Evolutionary conservation across 2,113 vertebrate species (phyloP).

Genomic region (Ctenodactylus gundi): DNA sequence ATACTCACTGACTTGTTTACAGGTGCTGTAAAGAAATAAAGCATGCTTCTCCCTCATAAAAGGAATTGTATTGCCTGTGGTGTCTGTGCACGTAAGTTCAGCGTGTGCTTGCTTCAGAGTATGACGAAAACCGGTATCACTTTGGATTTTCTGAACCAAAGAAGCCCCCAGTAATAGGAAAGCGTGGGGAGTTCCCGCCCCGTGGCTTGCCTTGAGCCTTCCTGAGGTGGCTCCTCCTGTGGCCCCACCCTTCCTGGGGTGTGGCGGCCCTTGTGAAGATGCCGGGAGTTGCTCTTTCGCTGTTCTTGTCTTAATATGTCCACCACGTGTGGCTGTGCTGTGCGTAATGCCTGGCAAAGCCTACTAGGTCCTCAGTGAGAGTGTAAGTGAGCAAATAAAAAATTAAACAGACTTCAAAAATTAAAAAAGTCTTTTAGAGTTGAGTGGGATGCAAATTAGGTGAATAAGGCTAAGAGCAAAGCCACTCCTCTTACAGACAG

Average conservation of each 20-base stretch:
- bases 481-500: neutral
- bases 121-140: neutral
- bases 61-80: constrained; percentile 39
- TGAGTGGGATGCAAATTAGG: neutral
- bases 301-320: too few species aligned
- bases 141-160: constrained; percentile 20
- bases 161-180: neutral
- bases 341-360: neutral
- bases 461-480: neutral
- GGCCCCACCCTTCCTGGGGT: too few species aligned
- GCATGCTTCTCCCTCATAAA: constrained; percentile 73
- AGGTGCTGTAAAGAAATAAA: constrained; percentile 81
- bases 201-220: neutral
- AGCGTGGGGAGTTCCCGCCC: neutral
- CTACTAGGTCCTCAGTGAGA: too few species aligned
- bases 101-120: neutral
- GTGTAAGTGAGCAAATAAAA: too few species aligned
- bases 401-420: neutral
- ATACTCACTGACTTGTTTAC: constrained; percentile 80
- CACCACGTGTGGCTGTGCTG: too few species aligned
- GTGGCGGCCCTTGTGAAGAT: too few species aligned
- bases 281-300: too few species aligned
- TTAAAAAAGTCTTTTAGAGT: neutral
- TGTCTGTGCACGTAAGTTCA: constrained; percentile 29
- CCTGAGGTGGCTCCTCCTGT: too few species aligned